A percentile compares a stretch with the other conserved stretches of the same genome.
Conservation (phyloP, 2,797 vertebrate species). For the Pipistrellus kuhlii region DNA sequence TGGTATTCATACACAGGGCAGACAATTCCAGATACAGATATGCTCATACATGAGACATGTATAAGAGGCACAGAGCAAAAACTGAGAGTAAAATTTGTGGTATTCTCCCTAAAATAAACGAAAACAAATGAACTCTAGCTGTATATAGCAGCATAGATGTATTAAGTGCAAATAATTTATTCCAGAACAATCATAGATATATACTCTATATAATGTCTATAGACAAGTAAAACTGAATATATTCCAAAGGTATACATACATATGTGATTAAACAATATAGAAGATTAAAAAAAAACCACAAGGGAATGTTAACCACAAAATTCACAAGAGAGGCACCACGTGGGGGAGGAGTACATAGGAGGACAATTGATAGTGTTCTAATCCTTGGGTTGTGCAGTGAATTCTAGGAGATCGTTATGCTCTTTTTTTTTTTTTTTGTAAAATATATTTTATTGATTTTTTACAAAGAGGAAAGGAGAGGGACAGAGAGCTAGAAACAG, state of each 20-base stretch:
- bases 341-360: not conserved
- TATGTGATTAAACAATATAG: not conserved
- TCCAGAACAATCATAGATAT: conserved; percentile 17
- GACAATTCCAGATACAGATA: not conserved
- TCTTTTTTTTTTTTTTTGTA: not conserved
- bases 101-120: not conserved
- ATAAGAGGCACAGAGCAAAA: not conserved
- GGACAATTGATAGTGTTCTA: not conserved
- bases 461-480: too few species aligned
- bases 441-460: too few species aligned
- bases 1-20: not conserved
- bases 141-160: not conserved
- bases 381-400: not conserved
- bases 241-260: not conserved
- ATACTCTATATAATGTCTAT: not conserved
- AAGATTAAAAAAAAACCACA: not conserved
- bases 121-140: conserved; percentile 24
- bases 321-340: not conserved
- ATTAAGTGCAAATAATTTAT: not conserved
- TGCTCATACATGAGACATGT: not conserved
- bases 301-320: not conserved
- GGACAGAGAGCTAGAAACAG: too few species aligned
- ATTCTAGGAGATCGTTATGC: conserved; percentile 29
- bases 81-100: not conserved
- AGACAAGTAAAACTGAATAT: conserved; percentile 25